phyloP scores from a whole-genome alignment of 2,113 vertebrate genomes.

The Cavia porcellus region DNA sequence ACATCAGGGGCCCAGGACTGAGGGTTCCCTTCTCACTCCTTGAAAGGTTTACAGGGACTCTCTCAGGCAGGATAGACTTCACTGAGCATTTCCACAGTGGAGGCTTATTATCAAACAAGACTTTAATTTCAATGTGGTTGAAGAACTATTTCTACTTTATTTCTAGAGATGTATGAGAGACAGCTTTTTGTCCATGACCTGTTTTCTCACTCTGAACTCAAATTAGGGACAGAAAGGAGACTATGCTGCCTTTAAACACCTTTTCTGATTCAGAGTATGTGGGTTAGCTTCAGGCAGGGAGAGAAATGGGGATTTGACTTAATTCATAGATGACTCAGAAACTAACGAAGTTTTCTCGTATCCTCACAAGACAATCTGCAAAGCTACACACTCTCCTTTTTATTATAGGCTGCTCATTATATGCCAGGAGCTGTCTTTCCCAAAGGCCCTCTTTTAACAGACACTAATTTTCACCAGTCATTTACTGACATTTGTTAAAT shows the following conservation, averaged over 20 bases:
- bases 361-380: not conserved
- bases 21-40: constrained; percentile 40
- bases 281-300: rapidly evolving
- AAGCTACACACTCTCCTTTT: not conserved
- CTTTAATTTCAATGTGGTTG: constrained; percentile 50
- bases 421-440: not conserved
- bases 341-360: not conserved
- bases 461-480: not conserved
- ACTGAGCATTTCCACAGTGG: not conserved
- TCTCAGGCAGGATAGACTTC: not conserved
- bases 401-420: not conserved
- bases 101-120: constrained; percentile 12
- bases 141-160: constrained; percentile 73
- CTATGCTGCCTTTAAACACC: not conserved
- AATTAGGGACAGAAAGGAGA: constrained; percentile 60
- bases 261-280: constrained; percentile 2
- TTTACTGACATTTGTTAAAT: not conserved
- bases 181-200: not conserved
- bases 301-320: constrained; percentile 34
- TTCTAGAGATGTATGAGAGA: constrained; percentile 61
- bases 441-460: constrained; percentile 20
- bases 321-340: constrained; percentile 26
- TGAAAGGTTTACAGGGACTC: not conserved
- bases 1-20: not conserved
- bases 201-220: constrained; percentile 61